Evolutionary conservation across 2,113 vertebrate species (phyloP).

Genomic region (Trochalopteron elliotii): DNA sequence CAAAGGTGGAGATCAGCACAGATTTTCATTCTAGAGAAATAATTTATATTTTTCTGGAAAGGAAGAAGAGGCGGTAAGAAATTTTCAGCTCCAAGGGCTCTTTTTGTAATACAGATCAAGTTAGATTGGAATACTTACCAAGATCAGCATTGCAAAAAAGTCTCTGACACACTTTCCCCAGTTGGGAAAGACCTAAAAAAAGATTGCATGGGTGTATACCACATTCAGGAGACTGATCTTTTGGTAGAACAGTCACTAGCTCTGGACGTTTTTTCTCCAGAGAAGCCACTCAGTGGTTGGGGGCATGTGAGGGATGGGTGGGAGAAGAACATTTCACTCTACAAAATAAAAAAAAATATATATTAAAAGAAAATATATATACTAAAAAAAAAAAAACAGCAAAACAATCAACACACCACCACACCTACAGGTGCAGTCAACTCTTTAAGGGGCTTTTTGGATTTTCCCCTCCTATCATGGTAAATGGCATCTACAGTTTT

Average conservation of each 20-base stretch:
- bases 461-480: neutral
- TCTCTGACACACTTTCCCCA: neutral
- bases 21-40: neutral
- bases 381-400: too few relatives aligned
- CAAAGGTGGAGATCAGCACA: neutral
- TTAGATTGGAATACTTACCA: neutral
- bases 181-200: neutral
- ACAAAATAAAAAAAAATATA: neutral
- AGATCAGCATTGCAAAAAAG: neutral
- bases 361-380: neutral
- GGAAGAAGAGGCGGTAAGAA: neutral
- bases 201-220: neutral
- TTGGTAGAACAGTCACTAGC: neutral
- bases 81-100: neutral
- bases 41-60: neutral
- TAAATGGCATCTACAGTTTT: neutral
- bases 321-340: neutral
- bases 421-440: neutral
- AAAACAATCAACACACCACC: neutral
- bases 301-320: rapidly evolving
- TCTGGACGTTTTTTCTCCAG: neutral
- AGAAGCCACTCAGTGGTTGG: rapidly evolving
- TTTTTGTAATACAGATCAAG: neutral
- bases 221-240: neutral
- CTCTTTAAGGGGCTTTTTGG: neutral